Percentiles rank a stretch among this genome's conserved stretches.
Evolutionary conservation across 2,797 vertebrate genomes (phyloP).

Genomic region (Poeciliopsis infans): DNA sequence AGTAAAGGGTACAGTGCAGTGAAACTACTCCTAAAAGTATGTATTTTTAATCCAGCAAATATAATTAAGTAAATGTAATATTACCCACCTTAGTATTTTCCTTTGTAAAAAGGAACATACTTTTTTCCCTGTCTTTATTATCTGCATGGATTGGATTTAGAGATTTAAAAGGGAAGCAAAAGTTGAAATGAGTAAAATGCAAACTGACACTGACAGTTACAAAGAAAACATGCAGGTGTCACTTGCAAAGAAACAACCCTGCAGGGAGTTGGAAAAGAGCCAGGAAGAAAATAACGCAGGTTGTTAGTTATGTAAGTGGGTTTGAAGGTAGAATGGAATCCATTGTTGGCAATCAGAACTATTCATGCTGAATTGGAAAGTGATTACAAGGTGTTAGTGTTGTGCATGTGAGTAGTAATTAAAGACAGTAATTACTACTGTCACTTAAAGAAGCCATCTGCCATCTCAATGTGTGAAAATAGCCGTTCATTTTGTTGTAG

Average conservation of each 20-base stretch:
- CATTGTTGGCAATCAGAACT: neutral
- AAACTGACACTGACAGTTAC: neutral
- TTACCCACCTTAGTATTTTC: neutral
- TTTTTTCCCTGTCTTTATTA: neutral
- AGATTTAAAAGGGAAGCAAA: neutral
- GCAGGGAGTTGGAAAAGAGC: neutral
- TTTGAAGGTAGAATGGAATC: neutral
- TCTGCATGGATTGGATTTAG: neutral
- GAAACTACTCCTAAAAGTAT: neutral
- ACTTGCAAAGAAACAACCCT: neutral
- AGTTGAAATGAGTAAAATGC: neutral
- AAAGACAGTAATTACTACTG: neutral
- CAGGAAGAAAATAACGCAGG: neutral
- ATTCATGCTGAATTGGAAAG: neutral
- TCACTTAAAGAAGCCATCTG: neutral
- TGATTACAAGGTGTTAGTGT: neutral
- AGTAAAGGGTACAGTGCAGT: neutral
- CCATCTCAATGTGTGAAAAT: neutral
- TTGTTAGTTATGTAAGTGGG: neutral
- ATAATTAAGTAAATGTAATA: neutral
- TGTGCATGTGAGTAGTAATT: neutral
- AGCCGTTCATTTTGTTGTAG: neutral
- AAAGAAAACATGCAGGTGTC: neutral
- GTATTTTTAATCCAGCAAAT: neutral
- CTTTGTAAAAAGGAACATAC: neutral